phyloP scores from a whole-genome alignment of 2,888 invertebrate species.

The Drosophila neoperkinsi region DNA sequence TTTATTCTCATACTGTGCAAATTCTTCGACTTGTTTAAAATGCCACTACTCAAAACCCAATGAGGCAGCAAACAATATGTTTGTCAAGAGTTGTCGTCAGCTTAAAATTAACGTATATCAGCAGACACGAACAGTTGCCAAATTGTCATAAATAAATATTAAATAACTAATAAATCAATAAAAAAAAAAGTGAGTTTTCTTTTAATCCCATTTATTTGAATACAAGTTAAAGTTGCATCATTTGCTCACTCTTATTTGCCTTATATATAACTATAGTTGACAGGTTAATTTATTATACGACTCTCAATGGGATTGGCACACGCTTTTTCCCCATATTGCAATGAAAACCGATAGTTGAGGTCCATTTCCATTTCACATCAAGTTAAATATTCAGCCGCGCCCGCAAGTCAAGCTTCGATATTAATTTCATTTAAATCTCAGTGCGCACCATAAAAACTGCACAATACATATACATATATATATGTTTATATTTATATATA shows the following conservation, averaged over 20 bases:
- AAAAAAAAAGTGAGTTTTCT: not conserved
- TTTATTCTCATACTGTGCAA: constrained; percentile 47
- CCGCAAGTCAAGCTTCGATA: constrained; percentile 67
- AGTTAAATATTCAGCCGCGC: constrained; percentile 66
- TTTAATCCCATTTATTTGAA: not conserved
- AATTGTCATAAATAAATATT: not conserved
- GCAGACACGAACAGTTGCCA: not conserved
- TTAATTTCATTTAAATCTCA: constrained; percentile 75
- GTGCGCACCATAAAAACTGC: constrained; percentile 56
- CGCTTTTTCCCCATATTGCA: constrained; percentile 44
- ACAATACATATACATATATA: constrained; percentile 28
- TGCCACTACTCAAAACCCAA: constrained; percentile 13
- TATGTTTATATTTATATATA: not conserved
- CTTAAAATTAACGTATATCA: not conserved
- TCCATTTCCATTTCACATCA: constrained; percentile 54
- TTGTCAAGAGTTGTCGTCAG: not conserved
- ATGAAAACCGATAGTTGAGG: constrained; percentile 61
- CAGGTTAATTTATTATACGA: constrained; percentile 3
- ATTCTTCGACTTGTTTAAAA: constrained; percentile 42
- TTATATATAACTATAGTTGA: not conserved
- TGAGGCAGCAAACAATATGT: constrained; percentile 6
- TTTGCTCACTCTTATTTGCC: not conserved
- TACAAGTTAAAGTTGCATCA: constrained; percentile 9
- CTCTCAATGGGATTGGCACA: constrained; percentile 42
- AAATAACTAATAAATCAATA: not conserved